A percentile compares a stretch with the other conserved stretches of the same genome.
phyloP scores from a whole-genome alignment of 2,797 vertebrate species.

The Amphiprion clarkii region DNA sequence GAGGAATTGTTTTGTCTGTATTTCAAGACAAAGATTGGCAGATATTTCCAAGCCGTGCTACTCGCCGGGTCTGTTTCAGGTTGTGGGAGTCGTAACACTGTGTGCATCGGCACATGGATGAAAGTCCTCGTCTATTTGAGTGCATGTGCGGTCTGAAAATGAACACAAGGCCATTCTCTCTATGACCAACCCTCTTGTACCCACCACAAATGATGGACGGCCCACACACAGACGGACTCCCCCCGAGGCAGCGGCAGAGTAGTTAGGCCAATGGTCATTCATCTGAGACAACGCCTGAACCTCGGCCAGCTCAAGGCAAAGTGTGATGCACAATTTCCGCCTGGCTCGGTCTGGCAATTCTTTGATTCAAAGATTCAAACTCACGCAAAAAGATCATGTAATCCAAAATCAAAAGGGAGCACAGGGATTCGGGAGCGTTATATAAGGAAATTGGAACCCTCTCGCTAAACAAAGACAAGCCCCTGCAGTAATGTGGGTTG shows the following conservation, averaged over 20 bases:
- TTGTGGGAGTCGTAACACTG: conserved; percentile 21
- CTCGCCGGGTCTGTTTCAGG: conserved; percentile 45
- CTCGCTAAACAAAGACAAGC: conserved; percentile 71
- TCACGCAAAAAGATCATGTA: conserved; percentile 56
- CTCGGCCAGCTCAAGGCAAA: conserved; percentile 52
- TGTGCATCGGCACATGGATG: conserved; percentile 7
- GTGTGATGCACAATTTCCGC: conserved; percentile 59
- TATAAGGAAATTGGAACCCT: conserved; percentile 75
- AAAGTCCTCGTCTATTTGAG: conserved; percentile 32
- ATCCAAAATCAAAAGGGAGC: conserved; percentile 67
- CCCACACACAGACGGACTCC: conserved; percentile 17
- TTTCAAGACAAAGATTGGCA: conserved; percentile 64
- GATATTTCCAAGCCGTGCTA: conserved; percentile 45
- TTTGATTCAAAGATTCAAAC: conserved; percentile 69
- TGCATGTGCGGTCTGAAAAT: conserved; percentile 27
- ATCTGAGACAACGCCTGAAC: conserved; percentile 69
- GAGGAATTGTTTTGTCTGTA: conserved; percentile 76
- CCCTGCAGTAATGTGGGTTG: conserved; percentile 72
- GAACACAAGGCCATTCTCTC: conserved; percentile 44
- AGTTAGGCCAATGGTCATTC: conserved; percentile 67
- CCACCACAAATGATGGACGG: conserved; percentile 26
- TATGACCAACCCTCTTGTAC: conserved; percentile 28
- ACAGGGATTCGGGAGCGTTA: conserved; percentile 65
- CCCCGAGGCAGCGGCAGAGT: conserved; percentile 53
- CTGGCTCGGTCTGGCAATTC: conserved; percentile 46